Conservation (phyloP, 1,140 invertebrate species). For the Drosophila azteca region DNA sequence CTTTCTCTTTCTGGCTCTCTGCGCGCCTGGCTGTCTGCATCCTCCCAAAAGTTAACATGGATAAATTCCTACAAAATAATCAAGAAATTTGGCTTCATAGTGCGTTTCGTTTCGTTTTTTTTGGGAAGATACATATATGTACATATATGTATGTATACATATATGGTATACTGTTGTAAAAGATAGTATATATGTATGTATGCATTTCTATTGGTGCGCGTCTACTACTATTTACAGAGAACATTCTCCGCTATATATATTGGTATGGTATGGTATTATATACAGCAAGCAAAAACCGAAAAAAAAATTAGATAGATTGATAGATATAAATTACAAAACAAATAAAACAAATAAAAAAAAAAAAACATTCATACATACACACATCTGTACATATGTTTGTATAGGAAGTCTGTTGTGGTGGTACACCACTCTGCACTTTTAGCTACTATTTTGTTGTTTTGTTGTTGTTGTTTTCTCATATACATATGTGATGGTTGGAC, state of each 20-base stretch:
- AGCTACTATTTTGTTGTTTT: constrained; percentile 9
- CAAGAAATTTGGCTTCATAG: constrained; percentile 46
- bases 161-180: constrained; percentile 8
- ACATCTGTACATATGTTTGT: not conserved
- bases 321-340: constrained; percentile 34
- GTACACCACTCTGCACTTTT: constrained; percentile 4
- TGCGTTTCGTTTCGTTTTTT: too few relatives aligned
- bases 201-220: constrained; percentile 19
- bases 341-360: not conserved
- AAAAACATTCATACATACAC: constrained; percentile 12
- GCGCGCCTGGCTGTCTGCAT: constrained; percentile 42
- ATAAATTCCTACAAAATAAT: constrained; percentile 83
- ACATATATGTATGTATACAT: constrained; percentile 13
- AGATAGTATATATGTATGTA: constrained; percentile 5
- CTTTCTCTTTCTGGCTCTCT: too few relatives aligned
- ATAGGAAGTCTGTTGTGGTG: too few relatives aligned
- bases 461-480: not conserved
- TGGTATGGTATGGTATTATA: not conserved
- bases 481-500: constrained; percentile 1
- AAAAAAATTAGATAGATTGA: not conserved
- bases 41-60: constrained; percentile 83
- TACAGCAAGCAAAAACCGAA: constrained; percentile 54
- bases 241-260: constrained; percentile 54
- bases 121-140: constrained; percentile 7
- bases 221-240: constrained; percentile 55